These are phyloP conservation scores for Limnephilus marmoratus DNA, from an alignment of 2,888 invertebrate genomes.

Conservation along the genomic window DNA sequence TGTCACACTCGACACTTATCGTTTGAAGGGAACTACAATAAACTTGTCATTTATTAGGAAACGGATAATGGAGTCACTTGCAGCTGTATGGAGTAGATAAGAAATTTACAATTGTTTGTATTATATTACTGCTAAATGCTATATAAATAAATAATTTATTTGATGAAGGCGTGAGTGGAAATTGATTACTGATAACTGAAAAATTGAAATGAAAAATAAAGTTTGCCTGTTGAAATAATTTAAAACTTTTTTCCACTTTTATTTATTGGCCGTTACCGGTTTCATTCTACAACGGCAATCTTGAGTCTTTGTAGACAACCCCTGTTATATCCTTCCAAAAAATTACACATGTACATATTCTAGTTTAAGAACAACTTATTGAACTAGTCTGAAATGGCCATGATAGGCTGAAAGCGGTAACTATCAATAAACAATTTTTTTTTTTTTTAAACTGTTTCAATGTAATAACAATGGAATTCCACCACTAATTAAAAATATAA, in stretches of 20 bases:
- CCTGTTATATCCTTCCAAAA: not conserved
- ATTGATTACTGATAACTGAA: not conserved
- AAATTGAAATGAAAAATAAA: not conserved
- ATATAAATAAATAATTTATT: not conserved
- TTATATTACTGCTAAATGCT: not conserved
- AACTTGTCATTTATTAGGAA: constrained; percentile 48
- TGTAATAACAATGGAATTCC: too few species aligned
- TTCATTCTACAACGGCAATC: too few species aligned
- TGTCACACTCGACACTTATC: constrained; percentile 35
- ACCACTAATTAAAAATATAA: too few species aligned
- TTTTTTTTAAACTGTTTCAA: too few species aligned
- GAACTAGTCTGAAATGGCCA: too few species aligned
- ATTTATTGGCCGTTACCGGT: too few species aligned
- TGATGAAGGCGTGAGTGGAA: not conserved
- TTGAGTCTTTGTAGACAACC: too few species aligned
- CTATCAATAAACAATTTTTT: too few species aligned
- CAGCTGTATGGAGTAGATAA: constrained; percentile 6
- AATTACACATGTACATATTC: too few species aligned
- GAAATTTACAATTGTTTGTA: not conserved
- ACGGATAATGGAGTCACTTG: constrained; percentile 26
- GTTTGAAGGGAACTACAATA: constrained; percentile 39
- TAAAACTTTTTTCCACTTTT: too few species aligned
- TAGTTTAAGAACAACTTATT: too few species aligned
- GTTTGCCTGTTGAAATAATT: not conserved
- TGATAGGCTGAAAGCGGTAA: too few species aligned